These are phyloP conservation scores for Hiodon tergisus DNA, from an alignment of 2,113 vertebrate species.

Conservation along the genomic window DNA sequence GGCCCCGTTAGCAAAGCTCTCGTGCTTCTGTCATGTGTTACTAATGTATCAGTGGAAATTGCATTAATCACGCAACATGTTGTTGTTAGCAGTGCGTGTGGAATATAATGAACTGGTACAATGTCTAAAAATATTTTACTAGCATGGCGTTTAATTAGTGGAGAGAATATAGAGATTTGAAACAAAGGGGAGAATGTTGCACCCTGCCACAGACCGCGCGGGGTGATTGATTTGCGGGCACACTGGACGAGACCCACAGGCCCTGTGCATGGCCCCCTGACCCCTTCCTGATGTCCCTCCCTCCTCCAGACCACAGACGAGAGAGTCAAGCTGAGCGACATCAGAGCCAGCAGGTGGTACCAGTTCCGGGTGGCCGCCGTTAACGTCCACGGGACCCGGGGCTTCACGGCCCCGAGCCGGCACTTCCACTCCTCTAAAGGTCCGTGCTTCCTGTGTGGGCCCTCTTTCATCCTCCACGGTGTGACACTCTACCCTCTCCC, in stretches of 20 bases:
- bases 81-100: neutral
- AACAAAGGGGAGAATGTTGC: neutral
- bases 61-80: constrained; percentile 4
- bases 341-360: constrained; percentile 88
- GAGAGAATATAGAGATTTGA: neutral
- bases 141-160: neutral
- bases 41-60: constrained; percentile 4
- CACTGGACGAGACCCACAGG: constrained; percentile 39
- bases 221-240: constrained; percentile 56
- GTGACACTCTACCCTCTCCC: constrained; percentile 20
- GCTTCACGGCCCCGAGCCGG: constrained; percentile 93
- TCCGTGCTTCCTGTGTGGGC: constrained; percentile 47
- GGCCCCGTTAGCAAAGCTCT: neutral
- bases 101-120: neutral
- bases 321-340: constrained; percentile 70
- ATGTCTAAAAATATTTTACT: too few species aligned
- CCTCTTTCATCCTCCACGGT: constrained; percentile 24
- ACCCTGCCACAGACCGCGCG: neutral
- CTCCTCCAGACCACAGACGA: constrained; percentile 79
- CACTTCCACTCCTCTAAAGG: constrained; percentile 92
- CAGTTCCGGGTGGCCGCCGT: constrained; percentile 93
- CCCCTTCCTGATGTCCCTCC: constrained; percentile 49
- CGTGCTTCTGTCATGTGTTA: constrained; percentile 5
- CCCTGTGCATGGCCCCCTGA: constrained; percentile 49
- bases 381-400: constrained; percentile 87